Evolutionary conservation across 1,140 invertebrate genomes (phyloP).

Genomic region (Hetaerina americana): DNA sequence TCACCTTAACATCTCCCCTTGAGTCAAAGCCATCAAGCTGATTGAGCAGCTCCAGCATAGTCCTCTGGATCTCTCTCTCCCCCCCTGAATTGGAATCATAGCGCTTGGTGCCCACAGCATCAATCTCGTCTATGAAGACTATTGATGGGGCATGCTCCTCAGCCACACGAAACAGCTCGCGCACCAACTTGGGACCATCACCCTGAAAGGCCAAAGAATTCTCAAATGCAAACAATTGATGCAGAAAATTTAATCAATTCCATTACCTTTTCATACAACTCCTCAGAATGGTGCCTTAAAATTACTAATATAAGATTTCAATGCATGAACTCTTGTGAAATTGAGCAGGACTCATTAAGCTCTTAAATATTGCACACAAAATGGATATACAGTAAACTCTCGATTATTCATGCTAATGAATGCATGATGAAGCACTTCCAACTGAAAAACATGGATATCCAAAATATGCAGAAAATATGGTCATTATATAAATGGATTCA

Average conservation of each 20-base stretch:
- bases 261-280: too few relatives aligned
- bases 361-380: too few relatives aligned
- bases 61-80: conserved; percentile 98
- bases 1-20: conserved; percentile 83
- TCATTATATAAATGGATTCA: too few relatives aligned
- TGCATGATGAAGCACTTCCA: too few relatives aligned
- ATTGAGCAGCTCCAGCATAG: conserved; percentile 98
- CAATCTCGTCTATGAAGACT: conserved; percentile 99
- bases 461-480: too few relatives aligned
- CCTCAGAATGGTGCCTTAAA: too few relatives aligned
- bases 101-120: conserved; percentile 97
- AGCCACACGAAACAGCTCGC: conserved; percentile 95
- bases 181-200: conserved; percentile 96
- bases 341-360: too few relatives aligned
- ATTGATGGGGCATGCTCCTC: conserved; percentile 99
- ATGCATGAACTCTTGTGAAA: too few relatives aligned
- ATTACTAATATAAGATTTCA: too few relatives aligned
- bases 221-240: background rate
- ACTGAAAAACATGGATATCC: too few relatives aligned
- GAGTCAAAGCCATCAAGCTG: conserved; percentile 99
- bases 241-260: background rate
- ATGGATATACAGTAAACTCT: too few relatives aligned
- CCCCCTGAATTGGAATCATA: conserved; percentile 99
- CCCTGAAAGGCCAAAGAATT: conserved; percentile 43
- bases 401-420: too few relatives aligned